A percentile compares a stretch with the other conserved stretches of the same genome.
These are phyloP conservation scores for Anodontia alba DNA, from an alignment of 2,888 invertebrate species.

Conservation along the genomic window DNA sequence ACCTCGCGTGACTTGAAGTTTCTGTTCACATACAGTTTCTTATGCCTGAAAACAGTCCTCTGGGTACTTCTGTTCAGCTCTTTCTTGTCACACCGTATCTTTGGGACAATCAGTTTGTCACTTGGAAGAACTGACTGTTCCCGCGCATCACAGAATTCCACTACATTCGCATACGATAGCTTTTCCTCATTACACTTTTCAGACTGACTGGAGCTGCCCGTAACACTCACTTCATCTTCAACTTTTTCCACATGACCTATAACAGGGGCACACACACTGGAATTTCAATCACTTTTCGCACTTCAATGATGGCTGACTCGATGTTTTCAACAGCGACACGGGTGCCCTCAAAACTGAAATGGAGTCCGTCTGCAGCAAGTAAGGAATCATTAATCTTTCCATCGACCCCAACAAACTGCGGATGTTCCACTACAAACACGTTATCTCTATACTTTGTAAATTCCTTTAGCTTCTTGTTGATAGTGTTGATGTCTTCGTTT, in stretches of 20 bases:
- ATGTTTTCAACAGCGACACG: not conserved
- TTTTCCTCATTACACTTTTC: not conserved
- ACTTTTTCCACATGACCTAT: not conserved
- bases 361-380: not conserved
- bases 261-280: not conserved
- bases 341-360: conserved; percentile 16
- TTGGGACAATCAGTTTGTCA: not conserved
- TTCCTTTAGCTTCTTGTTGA: not conserved
- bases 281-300: not conserved
- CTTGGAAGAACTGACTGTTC: not conserved
- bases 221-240: not conserved
- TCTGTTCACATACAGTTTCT: not conserved
- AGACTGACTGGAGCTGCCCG: no score
- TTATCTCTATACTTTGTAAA: not conserved
- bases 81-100: not conserved
- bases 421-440: not conserved
- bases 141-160: not conserved
- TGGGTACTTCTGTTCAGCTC: not conserved
- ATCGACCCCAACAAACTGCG: not conserved
- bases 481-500: not conserved
- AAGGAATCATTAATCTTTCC: not conserved
- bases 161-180: not conserved
- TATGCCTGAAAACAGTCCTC: not conserved
- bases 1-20: not conserved
- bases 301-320: conserved; percentile 3